Base-by-base conservation (phyloP, 2,888 invertebrate species). In the Dendrolimus houi region DNA sequence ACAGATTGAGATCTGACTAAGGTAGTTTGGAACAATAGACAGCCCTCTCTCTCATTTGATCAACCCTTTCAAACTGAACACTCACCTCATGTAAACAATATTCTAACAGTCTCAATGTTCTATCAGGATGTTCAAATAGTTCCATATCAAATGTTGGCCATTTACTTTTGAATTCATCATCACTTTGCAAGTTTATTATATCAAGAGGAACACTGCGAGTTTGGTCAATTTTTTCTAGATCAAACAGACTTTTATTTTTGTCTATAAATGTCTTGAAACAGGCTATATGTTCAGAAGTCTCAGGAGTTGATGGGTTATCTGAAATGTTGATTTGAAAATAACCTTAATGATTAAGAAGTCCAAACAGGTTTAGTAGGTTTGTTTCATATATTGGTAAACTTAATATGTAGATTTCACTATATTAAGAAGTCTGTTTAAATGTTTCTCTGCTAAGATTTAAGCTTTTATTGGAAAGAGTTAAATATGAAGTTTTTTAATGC, bases 21-120 rank as follows among this genome's bases (percentile, higher is more conserved):
- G 29, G 29, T 29, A 29, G 29, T 29, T 6, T 29, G 29, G 29
- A 29, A 29, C 6, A 29, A 29, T 29, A 29, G 29, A 29, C 2
- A 29, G 29, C 29, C 29, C 29, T 6, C 29, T 6, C 29, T 29
- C 3, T 29, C 29, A 29, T 29, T 29, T 29, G 29, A 29, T 29
- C 29, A 29, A 29, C 29, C 29, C 29, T 29, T 29, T 29, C 29
- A 29, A 29, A 29, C 29, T 29, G 6, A 6, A 29, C 29, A 29
- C 29, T 59, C 68, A 93, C 94, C 91, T 96, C 94, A 85, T 97
- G 95, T 87, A 97, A 94, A 56, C 96, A 96, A 61, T 96, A 87
- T 55, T 95, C 95, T 58, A 97, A 79, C 58, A 94, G 93, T 57
- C 93, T 92, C 55, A 98, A 84, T 13, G 94, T 93, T 57, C 87